Percentiles rank a stretch among this genome's conserved stretches.
phyloP scores from a whole-genome alignment of 2,113 vertebrate genomes.

The Otolemur garnettii region DNA sequence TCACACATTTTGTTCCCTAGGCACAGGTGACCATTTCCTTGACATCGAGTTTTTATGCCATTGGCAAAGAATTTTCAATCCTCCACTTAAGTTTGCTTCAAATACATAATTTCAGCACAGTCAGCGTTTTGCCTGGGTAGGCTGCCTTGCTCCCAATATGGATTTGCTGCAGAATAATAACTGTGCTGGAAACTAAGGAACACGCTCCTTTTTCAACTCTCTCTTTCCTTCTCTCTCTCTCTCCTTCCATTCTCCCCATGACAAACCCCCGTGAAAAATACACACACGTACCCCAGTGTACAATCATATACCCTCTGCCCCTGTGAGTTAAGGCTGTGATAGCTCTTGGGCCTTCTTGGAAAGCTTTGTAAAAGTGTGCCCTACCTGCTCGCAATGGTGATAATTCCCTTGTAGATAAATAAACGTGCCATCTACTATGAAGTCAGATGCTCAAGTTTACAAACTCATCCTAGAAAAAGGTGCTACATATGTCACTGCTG shows the following conservation, averaged over 20 bases:
- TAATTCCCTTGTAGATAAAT: not conserved
- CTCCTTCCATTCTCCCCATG: not conserved
- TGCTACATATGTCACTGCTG: no score
- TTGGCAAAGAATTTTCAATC: not conserved
- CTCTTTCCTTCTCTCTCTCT: no score
- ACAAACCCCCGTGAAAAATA: not conserved
- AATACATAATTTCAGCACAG: not conserved
- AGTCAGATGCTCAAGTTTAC: no score
- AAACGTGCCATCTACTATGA: not conserved
- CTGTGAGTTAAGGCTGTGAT: not conserved
- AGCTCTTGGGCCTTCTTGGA: not conserved
- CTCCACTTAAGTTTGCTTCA: not conserved
- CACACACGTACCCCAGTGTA: not conserved
- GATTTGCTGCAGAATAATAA: not conserved
- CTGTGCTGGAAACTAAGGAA: not conserved
- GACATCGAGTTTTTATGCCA: not conserved
- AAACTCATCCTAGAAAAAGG: no score
- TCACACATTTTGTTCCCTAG: accelerated
- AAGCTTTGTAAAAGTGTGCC: not conserved
- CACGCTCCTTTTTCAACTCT: not conserved
- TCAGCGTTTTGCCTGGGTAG: not conserved
- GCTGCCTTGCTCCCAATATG: not conserved
- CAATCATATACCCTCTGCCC: not conserved
- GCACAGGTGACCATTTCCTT: not conserved
- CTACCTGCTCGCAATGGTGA: not conserved